A percentile compares a stretch with the other conserved stretches of the same genome.
These are phyloP conservation scores for Stichodactyla mertensii DNA, from an alignment of 64 coral and sea anemone genomes.

Conservation along the genomic window DNA sequence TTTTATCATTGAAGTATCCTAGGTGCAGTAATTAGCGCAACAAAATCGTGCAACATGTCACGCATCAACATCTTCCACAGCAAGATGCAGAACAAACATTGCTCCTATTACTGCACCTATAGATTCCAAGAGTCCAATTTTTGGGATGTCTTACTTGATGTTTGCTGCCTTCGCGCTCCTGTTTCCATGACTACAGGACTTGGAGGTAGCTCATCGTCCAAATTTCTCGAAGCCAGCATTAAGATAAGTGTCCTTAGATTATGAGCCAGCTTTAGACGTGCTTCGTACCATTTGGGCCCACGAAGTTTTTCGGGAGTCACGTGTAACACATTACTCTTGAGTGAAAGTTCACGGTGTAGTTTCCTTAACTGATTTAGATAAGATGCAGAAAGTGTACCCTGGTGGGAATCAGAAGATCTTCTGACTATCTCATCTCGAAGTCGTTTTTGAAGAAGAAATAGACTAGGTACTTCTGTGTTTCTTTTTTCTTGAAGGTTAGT, in stretches of 20 bases:
- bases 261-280: neutral
- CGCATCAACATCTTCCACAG: too few species aligned
- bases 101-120: too few species aligned
- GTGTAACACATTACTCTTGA: neutral
- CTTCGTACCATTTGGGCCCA: conserved; percentile 13
- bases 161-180: neutral
- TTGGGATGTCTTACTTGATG: neutral
- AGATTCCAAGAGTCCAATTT: too few species aligned
- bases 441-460: conserved; percentile 8
- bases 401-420: neutral
- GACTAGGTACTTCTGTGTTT: neutral
- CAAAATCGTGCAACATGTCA: too few species aligned
- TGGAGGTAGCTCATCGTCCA: neutral
- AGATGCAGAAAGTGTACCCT: neutral
- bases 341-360: neutral
- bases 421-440: conserved; percentile 13
- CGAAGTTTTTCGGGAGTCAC: neutral
- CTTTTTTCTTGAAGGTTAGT: neutral
- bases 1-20: too few species aligned
- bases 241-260: conserved; percentile 18
- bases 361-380: neutral
- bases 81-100: too few species aligned
- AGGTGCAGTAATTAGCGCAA: too few species aligned
- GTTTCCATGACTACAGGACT: neutral
- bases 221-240: conserved; percentile 4